Base-by-base conservation (phyloP, 2,113 vertebrate genomes). In the Pipra filicauda region DNA sequence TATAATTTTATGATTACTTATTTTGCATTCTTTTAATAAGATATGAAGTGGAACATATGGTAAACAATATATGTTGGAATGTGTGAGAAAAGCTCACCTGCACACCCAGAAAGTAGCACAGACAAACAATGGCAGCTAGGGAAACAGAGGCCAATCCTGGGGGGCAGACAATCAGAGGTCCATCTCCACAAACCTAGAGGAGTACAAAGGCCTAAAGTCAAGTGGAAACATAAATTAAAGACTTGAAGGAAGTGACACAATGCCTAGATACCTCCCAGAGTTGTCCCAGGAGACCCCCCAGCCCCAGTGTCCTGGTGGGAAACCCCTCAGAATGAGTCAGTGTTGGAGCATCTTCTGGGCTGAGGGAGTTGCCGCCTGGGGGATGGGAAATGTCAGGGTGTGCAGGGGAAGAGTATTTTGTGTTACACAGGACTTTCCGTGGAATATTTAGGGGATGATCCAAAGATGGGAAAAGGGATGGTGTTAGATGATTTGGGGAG, bases 331-430 rank as follows among this genome's bases (percentile, higher is more conserved):
- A 16, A 54, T 35, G 11, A 20, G 7, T n/a, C 54, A 75, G 14
- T 37, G 12, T 17, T 2, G 5, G 28, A 87, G 9, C 1, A 73
- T 5, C 5, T 64, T 76, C 55, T 54, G 21, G 24, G 27, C n/a
- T 49, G 13, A 54, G 5, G 4, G 7, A 1, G 6, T 21, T 49
- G 9, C 15, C 64, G 2, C 31, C 6, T 39, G 39, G 6, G 20
- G 5, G 8, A 8, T 43, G 9, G 52, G 10, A 58, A 12, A 26
- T 1, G 0, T n/a, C 46, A 27, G 13, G 8, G 8, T 31, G 30
- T 26, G 5, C 20, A 52, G 12, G 31, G 6, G 27, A 44, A 79
- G 51, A 58, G 2, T 4, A 49, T 85, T 71, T 71, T 39, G 21
- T 18, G 9, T 78, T 58, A 41, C 6, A 30, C 1, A 37, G 37